Conservation (phyloP, 2,113 vertebrate species). For the Perognathus longimembris region DNA sequence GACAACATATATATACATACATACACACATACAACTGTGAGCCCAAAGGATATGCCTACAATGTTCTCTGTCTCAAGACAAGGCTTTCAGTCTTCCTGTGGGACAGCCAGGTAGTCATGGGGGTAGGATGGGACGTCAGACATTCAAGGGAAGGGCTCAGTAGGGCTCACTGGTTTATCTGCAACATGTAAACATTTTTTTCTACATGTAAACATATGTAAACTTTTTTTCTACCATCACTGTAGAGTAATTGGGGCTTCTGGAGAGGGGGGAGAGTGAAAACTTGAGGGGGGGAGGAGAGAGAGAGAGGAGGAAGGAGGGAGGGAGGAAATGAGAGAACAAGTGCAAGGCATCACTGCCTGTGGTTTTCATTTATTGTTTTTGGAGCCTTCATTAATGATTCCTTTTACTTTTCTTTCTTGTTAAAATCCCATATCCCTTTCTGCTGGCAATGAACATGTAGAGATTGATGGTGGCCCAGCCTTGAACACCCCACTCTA, state of each 20-base stretch:
- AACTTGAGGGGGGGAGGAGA: neutral
- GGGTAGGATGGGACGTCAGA: neutral
- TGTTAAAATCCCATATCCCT: neutral
- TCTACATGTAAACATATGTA: neutral
- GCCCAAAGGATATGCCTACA: neutral
- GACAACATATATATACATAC: no score
- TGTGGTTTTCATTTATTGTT: neutral
- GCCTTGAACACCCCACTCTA: neutral
- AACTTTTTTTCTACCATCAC: neutral
- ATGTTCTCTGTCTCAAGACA: neutral
- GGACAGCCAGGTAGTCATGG: neutral
- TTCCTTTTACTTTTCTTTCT: neutral
- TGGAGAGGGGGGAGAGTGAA: no score
- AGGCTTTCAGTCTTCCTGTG: neutral
- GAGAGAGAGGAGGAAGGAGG: no score
- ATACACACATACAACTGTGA: neutral
- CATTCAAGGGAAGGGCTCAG: neutral
- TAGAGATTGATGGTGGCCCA: neutral
- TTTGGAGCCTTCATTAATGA: neutral
- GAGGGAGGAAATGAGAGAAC: neutral
- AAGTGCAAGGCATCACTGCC: neutral
- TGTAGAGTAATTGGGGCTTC: neutral
- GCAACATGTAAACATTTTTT: neutral
- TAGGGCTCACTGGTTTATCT: neutral
- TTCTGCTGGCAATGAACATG: neutral